Conservation (phyloP, 2,113 vertebrate genomes). For the Ciconia maguari region DNA sequence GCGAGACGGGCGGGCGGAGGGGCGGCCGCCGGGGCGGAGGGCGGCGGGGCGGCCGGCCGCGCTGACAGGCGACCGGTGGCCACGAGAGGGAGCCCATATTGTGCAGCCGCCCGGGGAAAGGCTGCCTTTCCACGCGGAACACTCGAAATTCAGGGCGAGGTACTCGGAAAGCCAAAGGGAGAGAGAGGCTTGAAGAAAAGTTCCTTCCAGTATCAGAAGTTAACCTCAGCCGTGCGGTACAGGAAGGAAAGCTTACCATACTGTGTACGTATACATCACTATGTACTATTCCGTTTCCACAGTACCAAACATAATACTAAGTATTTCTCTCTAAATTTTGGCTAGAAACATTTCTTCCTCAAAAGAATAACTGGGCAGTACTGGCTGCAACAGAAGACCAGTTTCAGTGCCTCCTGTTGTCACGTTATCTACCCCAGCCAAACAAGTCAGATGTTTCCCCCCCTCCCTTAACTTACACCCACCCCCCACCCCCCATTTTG, state of each 20-base stretch:
- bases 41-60: no score
- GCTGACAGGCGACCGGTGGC: not conserved
- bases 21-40: no score
- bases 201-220: not conserved
- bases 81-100: slow-evolving; percentile 35
- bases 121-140: accelerated
- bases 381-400: not conserved
- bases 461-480: accelerated
- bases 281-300: not conserved
- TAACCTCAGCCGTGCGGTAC: accelerated
- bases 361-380: not conserved
- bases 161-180: not conserved
- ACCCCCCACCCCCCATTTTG: not conserved
- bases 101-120: not conserved
- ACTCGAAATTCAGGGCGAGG: not conserved
- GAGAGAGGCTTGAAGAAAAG: not conserved
- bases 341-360: not conserved
- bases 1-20: no score
- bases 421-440: not conserved
- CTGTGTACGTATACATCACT: no score
- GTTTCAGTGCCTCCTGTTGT: not conserved
- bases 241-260: not conserved
- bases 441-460: not conserved
- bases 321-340: not conserved
- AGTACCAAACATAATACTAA: not conserved